phyloP scores from a whole-genome alignment of 2,797 vertebrate species.

The Pipistrellus pygmaeus region DNA sequence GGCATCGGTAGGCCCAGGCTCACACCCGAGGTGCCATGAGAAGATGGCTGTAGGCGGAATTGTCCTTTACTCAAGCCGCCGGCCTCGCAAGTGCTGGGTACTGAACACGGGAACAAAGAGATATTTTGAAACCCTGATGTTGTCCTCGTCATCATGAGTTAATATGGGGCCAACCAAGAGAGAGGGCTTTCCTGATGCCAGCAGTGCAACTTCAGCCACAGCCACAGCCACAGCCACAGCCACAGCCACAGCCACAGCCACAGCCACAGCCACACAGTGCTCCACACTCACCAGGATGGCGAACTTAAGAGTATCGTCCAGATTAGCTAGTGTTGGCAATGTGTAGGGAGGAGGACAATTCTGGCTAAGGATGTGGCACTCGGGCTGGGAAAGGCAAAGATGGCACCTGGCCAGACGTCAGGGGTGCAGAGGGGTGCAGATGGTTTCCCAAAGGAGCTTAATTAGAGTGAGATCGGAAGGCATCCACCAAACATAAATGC shows the following conservation, averaged over 20 bases:
- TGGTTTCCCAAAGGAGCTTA: background rate
- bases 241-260: accelerated
- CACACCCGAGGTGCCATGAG: background rate
- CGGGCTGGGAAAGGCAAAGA: background rate
- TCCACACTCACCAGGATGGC: accelerated
- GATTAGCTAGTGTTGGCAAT: accelerated
- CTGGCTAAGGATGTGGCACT: accelerated
- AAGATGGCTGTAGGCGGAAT: accelerated
- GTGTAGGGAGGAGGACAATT: accelerated
- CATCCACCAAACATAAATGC: background rate
- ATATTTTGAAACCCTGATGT: too few relatives aligned
- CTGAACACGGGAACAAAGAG: accelerated
- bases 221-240: accelerated
- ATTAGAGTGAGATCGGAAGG: background rate
- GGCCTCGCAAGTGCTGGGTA: accelerated
- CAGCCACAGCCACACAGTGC: accelerated
- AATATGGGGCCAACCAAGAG: accelerated
- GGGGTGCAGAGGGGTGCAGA: accelerated
- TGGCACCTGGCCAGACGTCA: too few relatives aligned
- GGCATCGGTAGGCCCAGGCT: background rate
- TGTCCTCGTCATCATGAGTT: background rate
- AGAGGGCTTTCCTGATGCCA: accelerated
- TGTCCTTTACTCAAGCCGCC: accelerated
- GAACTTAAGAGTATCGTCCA: accelerated
- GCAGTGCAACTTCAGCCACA: background rate